Evolutionary conservation across 2,888 invertebrate genomes (phyloP).

Genomic region (Subacronicta megacephala): DNA sequence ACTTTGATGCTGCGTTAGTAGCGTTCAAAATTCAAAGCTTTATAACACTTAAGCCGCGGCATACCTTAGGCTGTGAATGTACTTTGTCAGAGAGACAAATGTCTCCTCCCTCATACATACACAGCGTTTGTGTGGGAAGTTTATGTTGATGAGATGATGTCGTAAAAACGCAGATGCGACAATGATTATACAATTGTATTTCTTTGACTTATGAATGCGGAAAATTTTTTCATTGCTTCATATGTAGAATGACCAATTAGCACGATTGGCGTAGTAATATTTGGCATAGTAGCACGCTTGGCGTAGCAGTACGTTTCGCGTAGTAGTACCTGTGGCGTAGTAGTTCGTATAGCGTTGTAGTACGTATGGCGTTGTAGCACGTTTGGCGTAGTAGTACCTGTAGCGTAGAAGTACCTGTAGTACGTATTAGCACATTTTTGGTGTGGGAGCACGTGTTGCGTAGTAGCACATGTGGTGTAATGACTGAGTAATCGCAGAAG

Average conservation of each 20-base stretch:
- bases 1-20: constrained; percentile 16
- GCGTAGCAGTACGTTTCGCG: too few relatives aligned
- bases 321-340: too few relatives aligned
- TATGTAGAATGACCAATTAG: neutral
- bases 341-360: too few relatives aligned
- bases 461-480: too few relatives aligned
- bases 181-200: constrained; percentile 42
- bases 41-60: constrained; percentile 42
- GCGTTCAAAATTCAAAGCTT: constrained; percentile 29
- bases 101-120: constrained; percentile 72
- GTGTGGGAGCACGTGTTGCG: too few relatives aligned
- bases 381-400: too few relatives aligned
- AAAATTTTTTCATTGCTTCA: constrained; percentile 13
- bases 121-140: constrained; percentile 59
- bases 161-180: constrained; percentile 56
- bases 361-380: too few relatives aligned
- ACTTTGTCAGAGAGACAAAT: constrained; percentile 76
- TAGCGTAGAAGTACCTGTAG: too few relatives aligned
- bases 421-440: too few relatives aligned
- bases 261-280: too few relatives aligned
- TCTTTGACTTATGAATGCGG: constrained; percentile 15
- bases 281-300: too few relatives aligned
- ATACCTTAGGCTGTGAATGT: constrained; percentile 71
- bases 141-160: constrained; percentile 60
- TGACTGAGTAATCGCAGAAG: too few relatives aligned